Percentiles rank a stretch among this genome's conserved stretches.
Conservation (phyloP, 2,888 invertebrate genomes). For the Melipona beecheii region DNA sequence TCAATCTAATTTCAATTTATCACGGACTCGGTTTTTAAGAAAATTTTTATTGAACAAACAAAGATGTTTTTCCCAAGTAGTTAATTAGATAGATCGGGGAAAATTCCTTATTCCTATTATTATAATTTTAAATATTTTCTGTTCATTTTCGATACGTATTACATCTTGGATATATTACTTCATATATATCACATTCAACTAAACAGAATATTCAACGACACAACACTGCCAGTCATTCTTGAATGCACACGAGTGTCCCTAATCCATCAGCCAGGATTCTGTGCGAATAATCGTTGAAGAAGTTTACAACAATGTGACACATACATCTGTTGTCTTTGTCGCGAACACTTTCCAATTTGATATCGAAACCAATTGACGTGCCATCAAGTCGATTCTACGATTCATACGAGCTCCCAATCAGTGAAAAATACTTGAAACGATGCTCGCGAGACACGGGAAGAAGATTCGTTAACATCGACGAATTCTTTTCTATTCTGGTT, state of each 20-base stretch:
- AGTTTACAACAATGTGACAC: background rate
- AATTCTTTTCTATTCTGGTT: conserved; percentile 9
- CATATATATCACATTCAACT: background rate
- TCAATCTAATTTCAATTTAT: background rate
- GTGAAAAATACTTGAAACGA: conserved; percentile 6
- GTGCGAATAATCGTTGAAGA: background rate
- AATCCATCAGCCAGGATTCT: background rate
- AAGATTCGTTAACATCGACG: conserved; percentile 24
- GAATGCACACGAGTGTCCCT: background rate
- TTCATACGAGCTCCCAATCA: background rate
- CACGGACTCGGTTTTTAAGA: background rate
- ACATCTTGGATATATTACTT: background rate
- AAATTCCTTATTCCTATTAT: background rate
- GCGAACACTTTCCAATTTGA: background rate
- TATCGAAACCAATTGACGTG: background rate
- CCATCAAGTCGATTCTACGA: background rate
- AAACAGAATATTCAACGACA: background rate
- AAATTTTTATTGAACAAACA: background rate
- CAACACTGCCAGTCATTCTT: background rate
- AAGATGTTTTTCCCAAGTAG: too few species aligned
- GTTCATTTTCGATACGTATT: background rate
- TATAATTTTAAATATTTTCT: background rate
- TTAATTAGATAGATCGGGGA: background rate
- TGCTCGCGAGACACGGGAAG: conserved; percentile 11
- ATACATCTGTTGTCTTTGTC: background rate